Conservation (phyloP, 92 coral and sea anemone genomes). For the Palythoa grandis region DNA sequence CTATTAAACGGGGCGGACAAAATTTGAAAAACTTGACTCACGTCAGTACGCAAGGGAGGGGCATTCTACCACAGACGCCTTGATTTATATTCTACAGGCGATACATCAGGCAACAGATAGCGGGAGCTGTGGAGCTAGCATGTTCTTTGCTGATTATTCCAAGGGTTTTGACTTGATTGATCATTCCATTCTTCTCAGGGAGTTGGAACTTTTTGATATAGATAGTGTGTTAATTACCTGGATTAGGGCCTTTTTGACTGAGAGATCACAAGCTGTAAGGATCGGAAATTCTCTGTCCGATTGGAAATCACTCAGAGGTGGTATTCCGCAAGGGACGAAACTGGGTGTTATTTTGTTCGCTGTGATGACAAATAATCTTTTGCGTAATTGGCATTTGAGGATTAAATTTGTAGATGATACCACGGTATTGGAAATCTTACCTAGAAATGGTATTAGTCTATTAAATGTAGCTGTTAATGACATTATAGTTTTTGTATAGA, state of each 20-base stretch:
- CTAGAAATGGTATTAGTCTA: no score
- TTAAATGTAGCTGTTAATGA: no score
- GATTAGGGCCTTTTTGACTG: slow-evolving; percentile 30
- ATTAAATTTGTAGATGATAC: not conserved
- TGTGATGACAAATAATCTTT: no score
- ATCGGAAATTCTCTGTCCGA: not conserved
- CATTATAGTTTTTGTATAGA: no score
- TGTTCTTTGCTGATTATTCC: slow-evolving; percentile 9
- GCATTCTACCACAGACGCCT: slow-evolving; percentile 19
- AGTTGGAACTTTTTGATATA: not conserved
- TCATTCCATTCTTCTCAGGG: slow-evolving; percentile 37
- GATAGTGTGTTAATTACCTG: not conserved
- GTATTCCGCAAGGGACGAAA: no score
- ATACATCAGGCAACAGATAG: not conserved
- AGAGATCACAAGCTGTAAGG: slow-evolving; percentile 28
- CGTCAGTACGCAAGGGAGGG: slow-evolving; percentile 7
- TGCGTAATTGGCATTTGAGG: slow-evolving; percentile 8
- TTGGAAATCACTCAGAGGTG: not conserved
- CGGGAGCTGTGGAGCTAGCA: not conserved
- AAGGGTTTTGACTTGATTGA: slow-evolving; percentile 42
- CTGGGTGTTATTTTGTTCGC: not conserved
- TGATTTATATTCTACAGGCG: not conserved
- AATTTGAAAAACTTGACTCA: no score
- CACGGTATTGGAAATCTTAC: no score
- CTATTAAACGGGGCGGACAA: no score